Conservation (phyloP, 2,888 invertebrate genomes). For the Noctuana brunneofusca region DNA sequence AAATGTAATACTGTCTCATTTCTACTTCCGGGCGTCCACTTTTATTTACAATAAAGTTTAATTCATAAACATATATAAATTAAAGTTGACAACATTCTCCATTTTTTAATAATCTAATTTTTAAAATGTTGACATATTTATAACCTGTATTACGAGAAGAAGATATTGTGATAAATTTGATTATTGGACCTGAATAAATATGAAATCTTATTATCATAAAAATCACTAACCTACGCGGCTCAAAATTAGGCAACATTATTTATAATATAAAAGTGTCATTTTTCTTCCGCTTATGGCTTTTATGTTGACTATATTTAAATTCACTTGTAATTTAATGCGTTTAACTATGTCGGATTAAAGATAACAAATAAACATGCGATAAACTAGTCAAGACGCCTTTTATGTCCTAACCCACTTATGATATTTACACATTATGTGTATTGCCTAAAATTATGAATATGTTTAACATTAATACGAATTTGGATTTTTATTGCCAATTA, state of each 20-base stretch:
- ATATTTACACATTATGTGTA: no score
- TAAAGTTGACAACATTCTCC: no score
- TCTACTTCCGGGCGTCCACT: no score
- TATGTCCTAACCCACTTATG: not conserved
- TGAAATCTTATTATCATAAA: conserved; percentile 9
- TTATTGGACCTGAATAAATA: not conserved
- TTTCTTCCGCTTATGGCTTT: conserved; percentile 26
- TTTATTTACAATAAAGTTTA: no score
- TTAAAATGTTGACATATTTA: not conserved
- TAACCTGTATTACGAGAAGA: not conserved
- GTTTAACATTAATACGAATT: no score
- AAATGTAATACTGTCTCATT: no score
- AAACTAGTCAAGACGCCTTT: not conserved
- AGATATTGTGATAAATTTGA: not conserved
- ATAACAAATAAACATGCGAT: not conserved
- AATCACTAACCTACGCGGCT: not conserved
- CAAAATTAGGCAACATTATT: conserved; percentile 11
- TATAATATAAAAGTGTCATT: conserved; percentile 39
- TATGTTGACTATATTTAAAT: conserved; percentile 16
- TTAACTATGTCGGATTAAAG: conserved; percentile 8
- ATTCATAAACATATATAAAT: no score
- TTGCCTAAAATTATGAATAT: no score
- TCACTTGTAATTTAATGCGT: conserved; percentile 17
- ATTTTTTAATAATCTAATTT: not conserved
- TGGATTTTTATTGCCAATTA: no score